Evolutionary conservation across 2,888 invertebrate species (phyloP).

Genomic region (Drosophila picticornis): DNA sequence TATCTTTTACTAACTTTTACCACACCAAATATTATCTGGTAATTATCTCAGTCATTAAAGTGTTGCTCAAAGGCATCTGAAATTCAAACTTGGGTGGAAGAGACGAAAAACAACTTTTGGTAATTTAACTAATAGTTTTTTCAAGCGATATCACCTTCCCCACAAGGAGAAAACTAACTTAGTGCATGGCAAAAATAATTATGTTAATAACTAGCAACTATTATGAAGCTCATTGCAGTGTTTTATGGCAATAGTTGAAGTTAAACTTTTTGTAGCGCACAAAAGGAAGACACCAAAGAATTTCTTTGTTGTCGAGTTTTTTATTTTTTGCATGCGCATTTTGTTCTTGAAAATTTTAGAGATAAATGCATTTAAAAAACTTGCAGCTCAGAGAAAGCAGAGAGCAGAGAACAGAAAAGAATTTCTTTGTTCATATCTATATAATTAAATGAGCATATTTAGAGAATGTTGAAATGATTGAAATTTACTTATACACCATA

Average conservation of each 20-base stretch:
- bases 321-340: conserved; percentile 9
- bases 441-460: background rate
- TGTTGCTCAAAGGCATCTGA: background rate
- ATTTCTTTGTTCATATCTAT: background rate
- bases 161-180: conserved; percentile 5
- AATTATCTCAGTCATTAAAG: conserved; percentile 31
- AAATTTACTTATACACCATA: background rate
- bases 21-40: conserved; percentile 18
- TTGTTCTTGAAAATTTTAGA: conserved; percentile 1
- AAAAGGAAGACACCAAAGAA: conserved; percentile 38
- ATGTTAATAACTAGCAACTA: conserved; percentile 72
- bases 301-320: conserved; percentile 10
- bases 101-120: conserved; percentile 15
- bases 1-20: background rate
- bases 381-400: background rate
- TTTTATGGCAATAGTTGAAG: conserved; percentile 41
- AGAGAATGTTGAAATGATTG: background rate
- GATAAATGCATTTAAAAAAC: conserved; percentile 3
- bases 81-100: conserved; percentile 13
- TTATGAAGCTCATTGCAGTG: conserved; percentile 62
- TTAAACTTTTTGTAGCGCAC: conserved; percentile 11
- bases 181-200: conserved; percentile 49
- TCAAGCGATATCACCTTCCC: conserved; percentile 10
- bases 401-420: background rate
- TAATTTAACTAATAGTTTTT: conserved; percentile 30